Conservation (phyloP, 2,888 invertebrate genomes). For the Tipula confusa region DNA sequence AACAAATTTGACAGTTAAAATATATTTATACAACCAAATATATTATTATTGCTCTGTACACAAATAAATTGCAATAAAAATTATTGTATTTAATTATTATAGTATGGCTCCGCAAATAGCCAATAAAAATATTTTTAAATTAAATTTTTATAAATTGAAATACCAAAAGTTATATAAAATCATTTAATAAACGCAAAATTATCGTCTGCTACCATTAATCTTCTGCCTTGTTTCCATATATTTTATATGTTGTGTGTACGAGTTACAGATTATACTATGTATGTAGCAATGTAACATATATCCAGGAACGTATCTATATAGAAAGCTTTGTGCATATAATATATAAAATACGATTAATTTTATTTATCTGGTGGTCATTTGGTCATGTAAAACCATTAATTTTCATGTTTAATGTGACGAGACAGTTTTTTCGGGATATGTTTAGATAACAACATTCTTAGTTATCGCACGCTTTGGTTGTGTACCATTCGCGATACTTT, state of each 20-base stretch:
- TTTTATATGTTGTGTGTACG: not conserved
- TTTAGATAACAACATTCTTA: not conserved
- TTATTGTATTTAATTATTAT: not conserved
- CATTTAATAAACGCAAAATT: not conserved
- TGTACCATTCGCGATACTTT: no score
- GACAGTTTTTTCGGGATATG: not conserved
- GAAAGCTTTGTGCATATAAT: not conserved
- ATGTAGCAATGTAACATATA: not conserved
- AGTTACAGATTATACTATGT: not conserved
- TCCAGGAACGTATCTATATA: not conserved
- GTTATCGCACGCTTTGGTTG: no score
- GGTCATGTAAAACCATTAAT: conserved; percentile 6
- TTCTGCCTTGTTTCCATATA: not conserved
- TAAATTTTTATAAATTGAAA: conserved; percentile 6
- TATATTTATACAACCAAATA: not conserved
- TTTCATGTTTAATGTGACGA: not conserved
- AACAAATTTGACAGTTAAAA: not conserved
- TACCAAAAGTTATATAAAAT: not conserved
- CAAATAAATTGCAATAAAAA: not conserved
- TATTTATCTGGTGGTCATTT: not conserved
- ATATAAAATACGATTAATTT: not conserved
- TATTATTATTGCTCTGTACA: not conserved
- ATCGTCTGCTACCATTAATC: not conserved
- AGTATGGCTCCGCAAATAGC: not conserved
- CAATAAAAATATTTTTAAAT: not conserved